Conservation (phyloP, 2,113 vertebrate species). For the Hippocampus comes region DNA sequence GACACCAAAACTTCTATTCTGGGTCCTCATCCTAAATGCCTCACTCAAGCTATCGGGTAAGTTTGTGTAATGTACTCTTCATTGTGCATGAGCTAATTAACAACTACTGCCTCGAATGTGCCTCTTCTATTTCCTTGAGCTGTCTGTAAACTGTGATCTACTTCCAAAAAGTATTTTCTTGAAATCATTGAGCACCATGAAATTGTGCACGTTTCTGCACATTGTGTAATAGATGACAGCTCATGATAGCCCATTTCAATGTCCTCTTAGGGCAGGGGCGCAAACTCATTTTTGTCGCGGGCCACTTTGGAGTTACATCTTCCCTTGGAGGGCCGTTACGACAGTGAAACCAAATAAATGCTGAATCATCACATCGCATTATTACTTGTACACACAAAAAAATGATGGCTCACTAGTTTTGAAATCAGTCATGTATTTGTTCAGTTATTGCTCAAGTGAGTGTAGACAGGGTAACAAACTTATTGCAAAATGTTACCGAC, state of each 20-base stretch:
- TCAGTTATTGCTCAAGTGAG: too few species aligned
- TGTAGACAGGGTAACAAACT: too few species aligned
- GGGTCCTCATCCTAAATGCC: slow-evolving; percentile 53
- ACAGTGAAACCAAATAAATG: too few species aligned
- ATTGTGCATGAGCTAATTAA: slow-evolving; percentile 36
- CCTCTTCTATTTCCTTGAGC: slow-evolving; percentile 2
- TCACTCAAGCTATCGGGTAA: slow-evolving; percentile 58
- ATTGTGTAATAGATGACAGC: not conserved
- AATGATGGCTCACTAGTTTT: too few species aligned
- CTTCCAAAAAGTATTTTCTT: not conserved
- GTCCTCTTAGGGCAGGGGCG: not conserved
- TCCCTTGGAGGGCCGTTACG: too few species aligned
- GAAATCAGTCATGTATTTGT: too few species aligned
- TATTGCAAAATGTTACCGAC: too few species aligned
- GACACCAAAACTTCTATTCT: slow-evolving; percentile 45
- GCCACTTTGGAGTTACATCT: too few species aligned
- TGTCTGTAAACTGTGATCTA: not conserved
- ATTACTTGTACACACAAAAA: too few species aligned
- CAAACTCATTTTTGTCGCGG: too few species aligned
- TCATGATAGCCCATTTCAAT: not conserved
- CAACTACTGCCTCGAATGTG: slow-evolving; percentile 41
- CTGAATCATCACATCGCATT: too few species aligned
- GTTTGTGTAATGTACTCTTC: slow-evolving; percentile 40
- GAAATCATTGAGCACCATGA: not conserved
- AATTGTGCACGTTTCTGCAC: not conserved